phyloP scores from a whole-genome alignment of 2,113 vertebrate species.

The Danio rerio region GRCz12tu NC_133179.1:49831001-49831500 shows the following conservation, averaged over 20 bases:
- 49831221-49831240: too few species aligned
- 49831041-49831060: neutral
- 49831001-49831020: neutral
- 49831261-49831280: neutral
- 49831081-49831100: neutral
- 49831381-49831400: constrained; percentile 6
- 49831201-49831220: too few species aligned
- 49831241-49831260: constrained; percentile 20
- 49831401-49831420: neutral
- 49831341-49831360: neutral
- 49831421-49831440: neutral
- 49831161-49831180: constrained; percentile 20
- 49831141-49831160: constrained; percentile 22
- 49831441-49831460: constrained; percentile 11
- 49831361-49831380: neutral
- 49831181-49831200: neutral
- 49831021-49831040: neutral
- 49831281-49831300: neutral
- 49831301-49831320: neutral
- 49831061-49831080: too few species aligned
- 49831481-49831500: neutral
- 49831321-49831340: neutral
- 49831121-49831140: neutral
- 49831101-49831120: neutral
- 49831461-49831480: neutral